A percentile compares a stretch with the other conserved stretches of the same genome.
phyloP scores from a whole-genome alignment of 92 coral and sea anemone species.

The Epizoanthus stellaris region DNA sequence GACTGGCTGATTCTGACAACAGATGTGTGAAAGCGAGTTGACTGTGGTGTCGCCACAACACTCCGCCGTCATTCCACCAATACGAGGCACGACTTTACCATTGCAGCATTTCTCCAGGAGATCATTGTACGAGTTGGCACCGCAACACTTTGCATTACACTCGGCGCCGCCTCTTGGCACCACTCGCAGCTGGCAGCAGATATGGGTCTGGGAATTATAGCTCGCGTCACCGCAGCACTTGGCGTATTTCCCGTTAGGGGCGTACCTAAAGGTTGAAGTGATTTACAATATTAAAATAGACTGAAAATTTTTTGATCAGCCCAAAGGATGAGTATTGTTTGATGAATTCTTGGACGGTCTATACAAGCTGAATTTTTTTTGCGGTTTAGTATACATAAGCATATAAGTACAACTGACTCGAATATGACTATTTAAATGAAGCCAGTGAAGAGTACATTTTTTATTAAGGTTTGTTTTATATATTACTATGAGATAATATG shows the following conservation, averaged over 20 bases:
- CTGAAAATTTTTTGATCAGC: too few species aligned
- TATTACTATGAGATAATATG: too few species aligned
- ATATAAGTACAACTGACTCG: too few species aligned
- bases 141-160: constrained; percentile 34
- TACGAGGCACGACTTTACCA: constrained; percentile 8
- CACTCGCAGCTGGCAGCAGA: constrained; percentile 40
- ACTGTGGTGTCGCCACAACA: neutral
- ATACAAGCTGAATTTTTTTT: too few species aligned
- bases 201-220: constrained; percentile 44
- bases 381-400: too few species aligned
- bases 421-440: too few species aligned
- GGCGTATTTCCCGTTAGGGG: constrained; percentile 45
- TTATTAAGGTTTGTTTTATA: too few species aligned
- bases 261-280: constrained; percentile 19
- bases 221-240: constrained; percentile 48
- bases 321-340: too few species aligned
- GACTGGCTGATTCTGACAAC: neutral
- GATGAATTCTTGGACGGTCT: too few species aligned
- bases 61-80: constrained; percentile 27
- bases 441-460: too few species aligned
- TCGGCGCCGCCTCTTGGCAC: constrained; percentile 18
- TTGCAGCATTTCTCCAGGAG: constrained; percentile 28
- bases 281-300: too few species aligned
- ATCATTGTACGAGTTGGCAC: constrained; percentile 14
- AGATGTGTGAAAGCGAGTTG: constrained; percentile 36